Base-by-base conservation (phyloP, 1,140 invertebrate genomes). In the Lepidotrigona ventralis region DNA sequence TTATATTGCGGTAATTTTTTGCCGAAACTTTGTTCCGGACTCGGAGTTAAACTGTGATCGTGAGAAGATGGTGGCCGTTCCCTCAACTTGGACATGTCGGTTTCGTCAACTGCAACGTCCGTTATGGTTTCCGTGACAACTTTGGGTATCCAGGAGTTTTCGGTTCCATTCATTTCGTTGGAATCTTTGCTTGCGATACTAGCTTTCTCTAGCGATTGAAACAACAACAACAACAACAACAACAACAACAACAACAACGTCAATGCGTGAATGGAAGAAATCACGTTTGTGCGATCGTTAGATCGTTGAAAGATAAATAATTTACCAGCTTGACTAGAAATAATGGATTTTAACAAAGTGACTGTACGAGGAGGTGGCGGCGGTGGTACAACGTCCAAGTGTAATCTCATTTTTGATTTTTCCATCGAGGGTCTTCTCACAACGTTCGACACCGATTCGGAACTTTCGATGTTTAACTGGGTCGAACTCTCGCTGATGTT, bases 1-100 rank as follows among this genome's bases (percentile, higher is more conserved):
- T 90, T 92, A 68, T 92, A 92, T 26, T 92, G 92, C 1, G 91
- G 91, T 58, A 90, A 78, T 75, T 93, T 93, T 46, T 93, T 93
- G 17, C 91, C 90, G 71, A 93, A 92, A 53, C 85, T 89, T 58
- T 91, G 90, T 72, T 93, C 92, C 1, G 92, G 91, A 79, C 91
- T 93, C 26, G 91, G 92, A 11, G 91, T 91, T n/a, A 92, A 86
- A 63, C 91, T 92, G 46, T 92, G 33, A 33, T 33, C 88, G 79
- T 91, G 85, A 2, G 91, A 90, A 11, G 88, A 85, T 39, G 87
- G 82, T 39, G 87, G 82, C 56, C 88, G 87, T 79, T 91, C 90
- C 19, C 33, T 86, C 26, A 82, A 73, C 79, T 92, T 92, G 17
- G 76, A 5, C 14, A 87, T 56, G 6, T 91, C 90, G 0, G 74